Base-by-base conservation (phyloP, 2,888 invertebrate species). In the Fissipunctia ypsillon region DNA sequence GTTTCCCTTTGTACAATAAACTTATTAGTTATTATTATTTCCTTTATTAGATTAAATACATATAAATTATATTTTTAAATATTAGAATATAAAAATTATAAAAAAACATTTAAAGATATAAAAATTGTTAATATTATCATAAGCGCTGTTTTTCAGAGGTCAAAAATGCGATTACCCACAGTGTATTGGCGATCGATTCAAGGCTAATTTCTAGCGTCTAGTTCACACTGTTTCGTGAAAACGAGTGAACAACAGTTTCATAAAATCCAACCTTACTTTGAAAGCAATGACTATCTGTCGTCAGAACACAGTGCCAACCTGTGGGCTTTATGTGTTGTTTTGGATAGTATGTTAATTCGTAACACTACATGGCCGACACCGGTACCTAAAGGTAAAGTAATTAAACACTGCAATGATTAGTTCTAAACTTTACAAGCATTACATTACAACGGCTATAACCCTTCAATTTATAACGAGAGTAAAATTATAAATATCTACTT, bases 401-500 rank as follows among this genome's bases (percentile, higher is more conserved):
- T 71, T 38, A 66, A 69, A 64, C 16, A 25, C 4, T 54, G 57
- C 43, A 69, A 52, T 38, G 14, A 50, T 28, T 64, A 10, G 41
- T 74, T 41, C 14, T 28, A 28, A 69, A 25, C 31, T 69, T 50
- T 52, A 69, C 22, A 41, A 69, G 25, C 7, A 45, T 50, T 19
- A 50, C 7, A 45, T 50, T 19, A 50, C 31, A 35, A 31, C 7
- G 43, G 52, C 19, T 10, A 22, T 76, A 48, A 19, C 14, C 31
- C 16, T 35, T 50, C 12, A 25, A 69, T 64, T 41, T 76, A 69
- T 19, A 60, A 48, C 22, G 3, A 43, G 60, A 43, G 16, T 66
- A 38, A 66, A 78, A 64, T 48, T 50, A 59, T 63, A 76, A 57
- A 69, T 57, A 50, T 22, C 43, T 45, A n/a, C 25, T 41, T 5